phyloP scores from a whole-genome alignment of 2,113 vertebrate genomes.

The Toxotes jaculatrix region DNA sequence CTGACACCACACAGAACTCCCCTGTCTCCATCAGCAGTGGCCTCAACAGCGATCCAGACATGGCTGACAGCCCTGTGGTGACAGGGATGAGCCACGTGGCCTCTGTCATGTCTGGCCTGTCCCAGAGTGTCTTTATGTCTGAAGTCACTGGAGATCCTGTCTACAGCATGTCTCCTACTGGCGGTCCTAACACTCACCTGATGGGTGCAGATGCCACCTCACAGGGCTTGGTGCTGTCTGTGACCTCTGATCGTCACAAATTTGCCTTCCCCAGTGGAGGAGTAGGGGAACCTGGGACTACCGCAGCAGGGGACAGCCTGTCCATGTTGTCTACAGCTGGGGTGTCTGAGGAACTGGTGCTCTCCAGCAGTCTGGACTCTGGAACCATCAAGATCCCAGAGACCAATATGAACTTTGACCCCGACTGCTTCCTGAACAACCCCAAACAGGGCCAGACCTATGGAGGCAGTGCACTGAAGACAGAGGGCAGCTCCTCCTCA shows the following conservation, averaged over 20 bases:
- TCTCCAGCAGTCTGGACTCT: slow-evolving; percentile 95
- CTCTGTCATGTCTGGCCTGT: slow-evolving; percentile 95
- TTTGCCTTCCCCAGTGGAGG: slow-evolving; percentile 93
- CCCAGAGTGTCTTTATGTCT: slow-evolving; percentile 98
- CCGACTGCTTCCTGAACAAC: slow-evolving; percentile 99
- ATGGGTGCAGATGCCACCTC: slow-evolving; percentile 91
- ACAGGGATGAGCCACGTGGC: slow-evolving; percentile 96
- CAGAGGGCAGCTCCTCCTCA: slow-evolving; percentile 85
- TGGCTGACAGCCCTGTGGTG: slow-evolving; percentile 95
- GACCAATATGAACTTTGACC: slow-evolving; percentile 98
- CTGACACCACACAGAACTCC: slow-evolving; percentile 98
- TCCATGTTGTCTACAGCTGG: slow-evolving; percentile 91
- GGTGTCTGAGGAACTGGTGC: slow-evolving; percentile 95
- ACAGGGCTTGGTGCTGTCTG: slow-evolving; percentile 94
- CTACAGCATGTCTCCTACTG: slow-evolving; percentile 96
- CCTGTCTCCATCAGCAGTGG: slow-evolving; percentile 99
- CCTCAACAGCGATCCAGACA: slow-evolving; percentile 96
- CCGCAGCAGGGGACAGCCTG: slow-evolving; percentile 86
- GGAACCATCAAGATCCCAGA: slow-evolving; percentile 94
- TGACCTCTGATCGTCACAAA: slow-evolving; percentile 95
- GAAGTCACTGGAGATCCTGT: slow-evolving; percentile 96
- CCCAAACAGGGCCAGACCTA: slow-evolving; percentile 99
- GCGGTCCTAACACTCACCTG: slow-evolving; percentile 93
- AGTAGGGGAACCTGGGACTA: slow-evolving; percentile 79
- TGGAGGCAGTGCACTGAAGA: slow-evolving; percentile 94